phyloP scores from a whole-genome alignment of 2,888 invertebrate species.

The Eurois occulta region DNA sequence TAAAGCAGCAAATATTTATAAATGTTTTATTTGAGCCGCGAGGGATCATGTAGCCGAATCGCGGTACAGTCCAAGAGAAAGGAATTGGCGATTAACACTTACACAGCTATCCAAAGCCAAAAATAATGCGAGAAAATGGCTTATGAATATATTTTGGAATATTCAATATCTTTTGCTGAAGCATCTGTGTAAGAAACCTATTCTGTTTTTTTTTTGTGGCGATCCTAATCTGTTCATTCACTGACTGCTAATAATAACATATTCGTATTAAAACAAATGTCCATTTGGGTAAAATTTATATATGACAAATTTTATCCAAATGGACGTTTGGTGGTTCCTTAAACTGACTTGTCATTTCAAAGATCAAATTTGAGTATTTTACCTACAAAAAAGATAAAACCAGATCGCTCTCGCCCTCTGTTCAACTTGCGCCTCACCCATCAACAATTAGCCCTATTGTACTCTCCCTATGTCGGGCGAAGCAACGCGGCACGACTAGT shows the following conservation, averaged over 20 bases:
- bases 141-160: background rate
- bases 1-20: conserved; percentile 89
- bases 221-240: background rate
- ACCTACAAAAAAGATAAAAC: background rate
- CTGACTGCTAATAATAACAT: background rate
- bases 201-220: background rate
- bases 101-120: background rate
- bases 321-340: too few relatives aligned
- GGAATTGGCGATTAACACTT: conserved; percentile 44
- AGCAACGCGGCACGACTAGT: conserved; percentile 55
- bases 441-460: conserved; percentile 81
- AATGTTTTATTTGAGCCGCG: conserved; percentile 86
- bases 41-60: conserved; percentile 73
- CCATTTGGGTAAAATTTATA: background rate
- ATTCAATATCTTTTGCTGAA: background rate
- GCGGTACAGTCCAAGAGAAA: conserved; percentile 47
- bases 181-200: background rate
- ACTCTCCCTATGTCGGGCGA: conserved; percentile 68
- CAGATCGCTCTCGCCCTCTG: conserved; percentile 58
- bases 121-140: background rate
- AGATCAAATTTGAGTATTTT: background rate
- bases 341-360: background rate
- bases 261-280: background rate
- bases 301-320: too few relatives aligned
- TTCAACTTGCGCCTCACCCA: conserved; percentile 52